phyloP scores from a whole-genome alignment of 1,140 invertebrate genomes.

The Diorhabda elongata region DNA sequence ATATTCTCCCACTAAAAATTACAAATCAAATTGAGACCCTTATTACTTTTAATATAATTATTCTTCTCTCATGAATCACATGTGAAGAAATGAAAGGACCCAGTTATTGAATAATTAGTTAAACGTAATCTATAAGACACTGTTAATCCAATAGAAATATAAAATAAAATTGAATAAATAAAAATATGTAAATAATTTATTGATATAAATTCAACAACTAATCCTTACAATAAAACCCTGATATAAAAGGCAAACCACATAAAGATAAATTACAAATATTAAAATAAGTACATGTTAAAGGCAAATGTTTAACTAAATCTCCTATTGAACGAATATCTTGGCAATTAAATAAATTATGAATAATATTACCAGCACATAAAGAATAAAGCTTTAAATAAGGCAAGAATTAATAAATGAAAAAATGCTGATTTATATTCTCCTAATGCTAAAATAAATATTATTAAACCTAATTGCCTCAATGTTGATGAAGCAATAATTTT shows the following conservation, averaged over 20 bases:
- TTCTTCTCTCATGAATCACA: constrained; percentile 49
- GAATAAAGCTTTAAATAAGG: constrained; percentile 62
- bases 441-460: constrained; percentile 57
- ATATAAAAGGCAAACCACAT: constrained; percentile 56
- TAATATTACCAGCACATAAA: constrained; percentile 58
- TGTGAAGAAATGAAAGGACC: constrained; percentile 48
- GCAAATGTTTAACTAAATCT: constrained; percentile 43
- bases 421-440: constrained; percentile 51
- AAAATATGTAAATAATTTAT: constrained; percentile 51
- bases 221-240: constrained; percentile 64
- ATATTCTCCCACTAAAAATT: constrained; percentile 47
- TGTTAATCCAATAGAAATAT: constrained; percentile 54
- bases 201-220: constrained; percentile 56
- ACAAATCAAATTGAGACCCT: constrained; percentile 51
- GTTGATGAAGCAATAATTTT: constrained; percentile 71
- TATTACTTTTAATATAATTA: constrained; percentile 50
- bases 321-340: constrained; percentile 62
- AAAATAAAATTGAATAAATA: constrained; percentile 50
- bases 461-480: constrained; percentile 64
- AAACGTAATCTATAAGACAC: constrained; percentile 54
- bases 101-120: constrained; percentile 52
- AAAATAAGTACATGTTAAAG: constrained; percentile 50
- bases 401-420: constrained; percentile 61
- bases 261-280: constrained; percentile 53
- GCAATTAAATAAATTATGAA: constrained; percentile 56